Percentiles rank a stretch among this genome's conserved stretches.
phyloP scores from a whole-genome alignment of 2,113 vertebrate species.

The Eublepharis macularius region DNA sequence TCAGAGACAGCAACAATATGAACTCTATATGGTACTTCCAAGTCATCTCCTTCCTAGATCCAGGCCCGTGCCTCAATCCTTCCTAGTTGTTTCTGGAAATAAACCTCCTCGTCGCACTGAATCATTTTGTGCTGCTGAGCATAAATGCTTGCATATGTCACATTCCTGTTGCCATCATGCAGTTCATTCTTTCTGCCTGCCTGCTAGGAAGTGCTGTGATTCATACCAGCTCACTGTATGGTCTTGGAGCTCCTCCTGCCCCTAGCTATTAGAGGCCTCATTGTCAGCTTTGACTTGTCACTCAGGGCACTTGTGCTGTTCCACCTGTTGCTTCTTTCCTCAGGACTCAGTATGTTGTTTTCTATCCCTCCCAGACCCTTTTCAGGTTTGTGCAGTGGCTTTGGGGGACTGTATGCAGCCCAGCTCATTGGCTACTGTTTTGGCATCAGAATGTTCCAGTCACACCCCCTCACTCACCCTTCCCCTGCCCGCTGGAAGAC shows the following conservation, averaged over 20 bases:
- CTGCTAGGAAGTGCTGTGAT: not conserved
- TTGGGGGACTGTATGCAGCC: slow-evolving; percentile 67
- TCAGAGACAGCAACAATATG: not conserved
- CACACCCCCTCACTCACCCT: slow-evolving; percentile 76
- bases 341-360: slow-evolving; percentile 33
- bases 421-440: slow-evolving; percentile 53
- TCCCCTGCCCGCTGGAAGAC: slow-evolving; percentile 67
- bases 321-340: slow-evolving; percentile 32
- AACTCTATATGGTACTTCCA: not conserved
- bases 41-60: not conserved
- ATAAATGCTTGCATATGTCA: not conserved
- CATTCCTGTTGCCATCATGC: not conserved
- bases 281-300: not conserved
- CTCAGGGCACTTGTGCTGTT: not conserved
- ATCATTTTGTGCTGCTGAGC: not conserved
- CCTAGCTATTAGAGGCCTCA: not conserved
- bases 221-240: not conserved
- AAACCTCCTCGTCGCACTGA: not conserved
- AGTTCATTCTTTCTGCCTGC: not conserved
- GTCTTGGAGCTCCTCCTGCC: not conserved
- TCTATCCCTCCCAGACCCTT: not conserved
- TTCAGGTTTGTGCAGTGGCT: slow-evolving; percentile 69
- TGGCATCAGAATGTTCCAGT: slow-evolving; percentile 33
- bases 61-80: not conserved
- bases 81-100: not conserved